A percentile compares a stretch with the other conserved stretches of the same genome.
phyloP scores from a whole-genome alignment of 2,888 invertebrate species.

The Brachyopa scutellaris region DNA sequence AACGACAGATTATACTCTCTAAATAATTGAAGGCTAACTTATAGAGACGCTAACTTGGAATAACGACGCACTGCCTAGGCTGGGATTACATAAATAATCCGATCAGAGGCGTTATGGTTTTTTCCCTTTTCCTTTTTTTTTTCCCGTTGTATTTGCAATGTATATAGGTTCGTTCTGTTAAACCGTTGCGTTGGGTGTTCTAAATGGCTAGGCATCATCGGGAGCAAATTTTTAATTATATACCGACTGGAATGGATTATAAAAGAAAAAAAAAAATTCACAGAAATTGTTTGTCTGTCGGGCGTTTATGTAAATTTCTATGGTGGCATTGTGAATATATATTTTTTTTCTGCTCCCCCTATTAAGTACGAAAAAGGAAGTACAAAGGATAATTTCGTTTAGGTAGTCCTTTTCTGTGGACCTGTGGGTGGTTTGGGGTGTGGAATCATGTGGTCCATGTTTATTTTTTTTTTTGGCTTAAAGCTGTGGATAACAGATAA shows the following conservation, averaged over 20 bases:
- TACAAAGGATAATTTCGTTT: constrained; percentile 20
- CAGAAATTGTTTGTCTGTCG: not conserved
- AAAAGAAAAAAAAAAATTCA: not conserved
- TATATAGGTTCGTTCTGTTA: too few relatives aligned
- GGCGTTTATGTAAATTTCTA: constrained; percentile 9
- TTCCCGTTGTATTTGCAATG: too few relatives aligned
- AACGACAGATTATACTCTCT: constrained; percentile 12
- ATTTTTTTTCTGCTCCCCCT: not conserved
- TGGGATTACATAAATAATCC: not conserved
- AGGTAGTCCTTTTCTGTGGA: constrained; percentile 7
- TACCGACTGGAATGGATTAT: not conserved
- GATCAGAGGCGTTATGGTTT: not conserved
- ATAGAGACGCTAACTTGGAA: not conserved
- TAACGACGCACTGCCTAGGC: not conserved
- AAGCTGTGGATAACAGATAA: not conserved
- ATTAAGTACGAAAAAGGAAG: not conserved
- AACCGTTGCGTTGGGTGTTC: too few relatives aligned
- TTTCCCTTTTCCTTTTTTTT: not conserved
- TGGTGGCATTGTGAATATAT: not conserved
- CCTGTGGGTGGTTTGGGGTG: not conserved
- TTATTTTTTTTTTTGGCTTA: not conserved
- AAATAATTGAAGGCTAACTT: constrained; percentile 44
- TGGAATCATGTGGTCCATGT: not conserved
- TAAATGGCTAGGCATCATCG: not conserved
- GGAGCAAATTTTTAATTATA: constrained; percentile 13